Percentiles rank a stretch among this genome's conserved stretches.
phyloP scores from a whole-genome alignment of 30 jellyfish, hydroid and myxozoan species.

The Pelagia noctiluca region DNA sequence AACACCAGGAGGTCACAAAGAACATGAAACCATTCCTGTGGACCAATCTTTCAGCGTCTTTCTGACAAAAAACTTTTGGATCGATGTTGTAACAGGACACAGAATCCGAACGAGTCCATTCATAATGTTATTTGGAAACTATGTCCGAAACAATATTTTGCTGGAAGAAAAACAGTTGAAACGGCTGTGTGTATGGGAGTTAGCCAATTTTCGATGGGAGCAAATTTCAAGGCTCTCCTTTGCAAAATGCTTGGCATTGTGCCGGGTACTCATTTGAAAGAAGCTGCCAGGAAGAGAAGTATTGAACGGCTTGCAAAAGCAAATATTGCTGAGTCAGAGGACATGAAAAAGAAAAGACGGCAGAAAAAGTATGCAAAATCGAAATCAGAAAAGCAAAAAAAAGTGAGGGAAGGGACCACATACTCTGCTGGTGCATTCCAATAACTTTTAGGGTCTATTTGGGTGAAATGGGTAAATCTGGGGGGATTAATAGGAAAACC shows the following conservation, averaged over 20 bases:
- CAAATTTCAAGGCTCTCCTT: constrained; percentile 6
- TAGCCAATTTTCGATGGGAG: constrained; percentile 58
- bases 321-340: no score
- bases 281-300: no score
- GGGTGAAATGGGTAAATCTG: no score
- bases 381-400: no score
- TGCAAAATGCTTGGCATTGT: constrained; percentile 20
- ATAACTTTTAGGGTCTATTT: no score
- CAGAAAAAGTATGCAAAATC: no score
- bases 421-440: no score
- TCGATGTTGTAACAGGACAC: constrained; percentile 47
- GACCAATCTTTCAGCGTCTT: constrained; percentile 13
- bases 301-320: no score
- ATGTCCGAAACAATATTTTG: constrained; percentile 53
- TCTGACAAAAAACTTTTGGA: constrained; percentile 19
- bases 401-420: no score
- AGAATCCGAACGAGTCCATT: constrained; percentile 56
- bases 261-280: constrained; percentile 42
- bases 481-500: no score
- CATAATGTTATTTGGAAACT: constrained; percentile 18
- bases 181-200: constrained; percentile 25
- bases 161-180: constrained; percentile 35
- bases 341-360: no score
- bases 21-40: constrained; percentile 28
- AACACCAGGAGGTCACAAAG: constrained; percentile 43